Base-by-base conservation (phyloP, 2,888 invertebrate species). In the Marronus borbonicus region DNA sequence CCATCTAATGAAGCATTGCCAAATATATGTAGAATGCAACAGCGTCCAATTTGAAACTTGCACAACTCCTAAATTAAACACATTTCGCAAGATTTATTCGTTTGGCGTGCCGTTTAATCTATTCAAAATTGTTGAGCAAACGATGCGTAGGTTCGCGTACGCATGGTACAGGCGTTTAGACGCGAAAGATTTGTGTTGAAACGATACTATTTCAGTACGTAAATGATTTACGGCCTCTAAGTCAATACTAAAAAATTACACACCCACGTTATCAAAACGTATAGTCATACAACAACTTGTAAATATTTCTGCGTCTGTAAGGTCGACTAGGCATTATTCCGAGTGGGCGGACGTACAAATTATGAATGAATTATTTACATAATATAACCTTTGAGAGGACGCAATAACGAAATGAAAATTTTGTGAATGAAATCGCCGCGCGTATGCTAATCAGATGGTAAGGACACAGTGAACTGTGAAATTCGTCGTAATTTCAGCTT, bases 81-180 rank as follows among this genome's bases (percentile, higher is more conserved):
- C 36, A 31, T 66, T 66, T 55, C 50, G 28, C 50, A 78, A 78
- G 62, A 39, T 58, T 72, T 72, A 58, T 78, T 68, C 36, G 66
- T 17, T 17, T 58, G 50, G 52, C 28, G 65, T 44, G 44, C 44
- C 10, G 5, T 44, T 52, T 64, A 65, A 65, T 50, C 60, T 50
- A 20, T 36, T 68, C 70, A 65, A 69, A 12, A 76, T 81, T 80
- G 76, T 80, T 80, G 79, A 80, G 80, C 80, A 81, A 81, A 80
- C 78, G 80, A 76, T 75, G 81, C 79, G 80, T 81, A 77, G 80
- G 80, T 62, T 77, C 76, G 75, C 74, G 68, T 14, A 24, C 39
- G 14, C 31, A 62, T 31, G 24, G 55, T 20, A 55, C 55, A n/a
- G 14, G 28, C 50, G 50, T 70, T 36, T 17, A 17, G n/a, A 39